Conservation (phyloP, 2,888 invertebrate genomes). For the Archips crataeganus region DNA sequence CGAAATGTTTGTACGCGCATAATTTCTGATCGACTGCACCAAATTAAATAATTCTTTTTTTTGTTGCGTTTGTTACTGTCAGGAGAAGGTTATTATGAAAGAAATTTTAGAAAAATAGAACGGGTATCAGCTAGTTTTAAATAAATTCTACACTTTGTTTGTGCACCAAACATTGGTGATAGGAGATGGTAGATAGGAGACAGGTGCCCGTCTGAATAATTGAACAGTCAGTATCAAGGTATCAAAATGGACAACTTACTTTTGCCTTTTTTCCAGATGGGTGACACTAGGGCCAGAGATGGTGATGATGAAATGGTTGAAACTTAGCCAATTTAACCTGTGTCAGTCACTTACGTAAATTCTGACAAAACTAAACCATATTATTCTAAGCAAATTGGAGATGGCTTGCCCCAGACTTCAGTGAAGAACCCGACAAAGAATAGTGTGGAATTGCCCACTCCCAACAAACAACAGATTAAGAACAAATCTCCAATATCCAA, state of each 20-base stretch:
- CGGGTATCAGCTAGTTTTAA: too few species aligned
- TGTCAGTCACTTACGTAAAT: slow-evolving; percentile 71
- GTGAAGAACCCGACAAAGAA: slow-evolving; percentile 47
- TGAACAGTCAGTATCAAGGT: neutral
- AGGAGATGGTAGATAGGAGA: too few species aligned
- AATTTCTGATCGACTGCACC: too few species aligned
- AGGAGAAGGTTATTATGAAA: too few species aligned
- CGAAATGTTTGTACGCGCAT: too few species aligned
- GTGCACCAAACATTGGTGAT: too few species aligned
- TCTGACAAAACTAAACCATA: slow-evolving; percentile 78
- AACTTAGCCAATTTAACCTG: slow-evolving; percentile 53
- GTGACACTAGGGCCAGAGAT: slow-evolving; percentile 59
- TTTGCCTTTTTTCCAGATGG: slow-evolving; percentile 55
- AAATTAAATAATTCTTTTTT: too few species aligned
- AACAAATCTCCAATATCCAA: slow-evolving; percentile 48
- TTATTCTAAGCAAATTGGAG: slow-evolving; percentile 61
- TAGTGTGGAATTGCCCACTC: slow-evolving; percentile 43
- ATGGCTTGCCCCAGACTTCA: slow-evolving; percentile 55
- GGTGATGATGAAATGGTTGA: slow-evolving; percentile 65
- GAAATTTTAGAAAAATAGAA: too few species aligned
- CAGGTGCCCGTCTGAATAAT: too few species aligned
- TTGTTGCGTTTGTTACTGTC: too few species aligned
- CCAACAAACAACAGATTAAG: slow-evolving; percentile 50
- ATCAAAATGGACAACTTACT: neutral
- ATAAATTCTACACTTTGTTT: too few species aligned